Evolutionary conservation across 1,140 invertebrate genomes (phyloP).

Genomic region (Ruditapes philippinarum): DNA sequence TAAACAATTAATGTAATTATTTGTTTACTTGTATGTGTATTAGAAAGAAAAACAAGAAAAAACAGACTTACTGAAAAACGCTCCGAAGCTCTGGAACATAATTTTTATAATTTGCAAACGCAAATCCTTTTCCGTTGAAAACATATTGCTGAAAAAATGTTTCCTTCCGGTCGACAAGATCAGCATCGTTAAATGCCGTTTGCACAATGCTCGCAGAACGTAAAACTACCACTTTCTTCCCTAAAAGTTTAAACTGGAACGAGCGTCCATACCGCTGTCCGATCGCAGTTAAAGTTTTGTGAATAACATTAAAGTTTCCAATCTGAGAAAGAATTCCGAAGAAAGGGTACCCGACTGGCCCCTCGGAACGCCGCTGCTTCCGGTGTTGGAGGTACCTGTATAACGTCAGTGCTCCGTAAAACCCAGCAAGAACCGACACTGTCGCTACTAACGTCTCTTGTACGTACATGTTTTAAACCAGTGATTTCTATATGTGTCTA

Average conservation of each 20-base stretch:
- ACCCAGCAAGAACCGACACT: background rate
- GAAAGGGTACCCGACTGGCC: slow-evolving; percentile 44
- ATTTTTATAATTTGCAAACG: slow-evolving; percentile 43
- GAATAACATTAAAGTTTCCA: slow-evolving; percentile 32
- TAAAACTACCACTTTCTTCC: slow-evolving; percentile 32
- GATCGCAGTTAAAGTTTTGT: slow-evolving; percentile 33
- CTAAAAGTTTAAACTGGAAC: slow-evolving; percentile 41
- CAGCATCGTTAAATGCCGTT: background rate
- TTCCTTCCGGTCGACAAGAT: slow-evolving; percentile 21
- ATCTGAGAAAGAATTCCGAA: slow-evolving; percentile 37
- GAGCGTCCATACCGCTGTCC: slow-evolving; percentile 31
- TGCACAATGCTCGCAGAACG: slow-evolving; percentile 33
- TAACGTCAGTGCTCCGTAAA: background rate
- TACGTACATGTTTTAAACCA: background rate
- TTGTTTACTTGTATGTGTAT: no score
- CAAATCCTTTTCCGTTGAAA: slow-evolving; percentile 30
- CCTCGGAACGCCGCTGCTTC: background rate
- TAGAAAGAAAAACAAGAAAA: background rate
- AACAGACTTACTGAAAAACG: slow-evolving; percentile 52
- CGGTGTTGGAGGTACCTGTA: background rate
- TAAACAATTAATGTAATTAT: no score
- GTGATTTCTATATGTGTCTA: no score
- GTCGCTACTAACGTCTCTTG: background rate
- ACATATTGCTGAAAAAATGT: slow-evolving; percentile 54
- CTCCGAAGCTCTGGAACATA: slow-evolving; percentile 18